phyloP scores from a whole-genome alignment of 2,797 vertebrate genomes.

The Channa striata region DNA sequence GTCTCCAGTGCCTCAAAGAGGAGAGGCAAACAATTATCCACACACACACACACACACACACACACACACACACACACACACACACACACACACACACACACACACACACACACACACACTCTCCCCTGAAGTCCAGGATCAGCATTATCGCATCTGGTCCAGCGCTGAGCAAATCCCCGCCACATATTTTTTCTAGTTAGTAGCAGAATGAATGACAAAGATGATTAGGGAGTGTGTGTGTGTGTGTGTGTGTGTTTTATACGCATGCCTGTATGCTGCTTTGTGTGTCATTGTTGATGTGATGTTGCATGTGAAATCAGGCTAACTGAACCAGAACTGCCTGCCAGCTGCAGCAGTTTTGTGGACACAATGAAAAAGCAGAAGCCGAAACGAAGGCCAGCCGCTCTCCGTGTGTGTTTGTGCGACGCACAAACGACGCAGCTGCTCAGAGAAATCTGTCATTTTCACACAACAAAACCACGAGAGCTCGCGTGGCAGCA shows the following conservation, averaged over 20 bases:
- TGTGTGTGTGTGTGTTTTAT: slow-evolving; percentile 5
- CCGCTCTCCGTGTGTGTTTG: neutral
- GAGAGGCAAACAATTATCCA: slow-evolving; percentile 1
- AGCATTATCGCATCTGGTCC: slow-evolving; percentile 57
- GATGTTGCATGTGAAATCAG: slow-evolving; percentile 8
- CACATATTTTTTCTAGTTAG: slow-evolving; percentile 60
- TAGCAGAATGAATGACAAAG: slow-evolving; percentile 49
- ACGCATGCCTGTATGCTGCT: neutral
- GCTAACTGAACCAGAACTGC: slow-evolving; percentile 24
- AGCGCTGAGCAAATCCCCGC: slow-evolving; percentile 48
- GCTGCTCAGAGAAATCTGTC: slow-evolving; percentile 16
- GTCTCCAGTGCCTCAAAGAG: slow-evolving; percentile 9
- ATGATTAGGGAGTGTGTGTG: slow-evolving; percentile 44
- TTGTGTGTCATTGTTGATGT: slow-evolving; percentile 17
- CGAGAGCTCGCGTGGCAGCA: neutral
- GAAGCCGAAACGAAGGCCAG: neutral
- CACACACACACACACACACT: neutral
- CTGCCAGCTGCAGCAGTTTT: slow-evolving; percentile 22
- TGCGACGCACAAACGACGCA: slow-evolving; percentile 5
- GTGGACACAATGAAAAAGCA: slow-evolving; percentile 15
- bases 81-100: slow-evolving; percentile 21
- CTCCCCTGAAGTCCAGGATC: slow-evolving; percentile 35
- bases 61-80: slow-evolving; percentile 8
- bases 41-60: slow-evolving; percentile 21
- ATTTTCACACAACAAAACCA: neutral